phyloP scores from a whole-genome alignment of 2,113 vertebrate species.

The Candoia aspera region DNA sequence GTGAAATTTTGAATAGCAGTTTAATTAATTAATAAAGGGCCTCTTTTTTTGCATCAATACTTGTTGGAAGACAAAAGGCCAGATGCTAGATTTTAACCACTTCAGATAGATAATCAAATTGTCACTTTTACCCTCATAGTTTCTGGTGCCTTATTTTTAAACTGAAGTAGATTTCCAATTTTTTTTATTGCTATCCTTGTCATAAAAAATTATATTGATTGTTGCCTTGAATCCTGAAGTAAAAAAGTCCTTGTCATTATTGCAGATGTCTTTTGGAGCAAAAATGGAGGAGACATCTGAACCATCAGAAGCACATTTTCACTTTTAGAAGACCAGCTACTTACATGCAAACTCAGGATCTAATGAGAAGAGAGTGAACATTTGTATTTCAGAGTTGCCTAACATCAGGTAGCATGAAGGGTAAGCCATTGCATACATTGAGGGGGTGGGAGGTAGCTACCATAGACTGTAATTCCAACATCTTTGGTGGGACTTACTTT shows the following conservation, averaged over 20 bases:
- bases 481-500: not conserved
- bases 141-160: conserved; percentile 61
- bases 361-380: conserved; percentile 55
- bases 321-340: conserved; percentile 56
- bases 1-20: not conserved
- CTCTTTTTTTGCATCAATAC: not conserved
- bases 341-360: conserved; percentile 56
- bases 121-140: conserved; percentile 40
- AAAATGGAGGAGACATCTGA: conserved; percentile 35
- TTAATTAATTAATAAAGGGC: conserved; percentile 7
- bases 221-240: conserved; percentile 45
- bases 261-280: conserved; percentile 56
- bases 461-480: not conserved
- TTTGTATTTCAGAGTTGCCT: conserved; percentile 63
- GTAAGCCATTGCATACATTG: conserved; percentile 54
- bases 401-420: conserved; percentile 66
- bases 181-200: conserved; percentile 8
- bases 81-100: not conserved
- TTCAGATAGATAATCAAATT: conserved; percentile 33
- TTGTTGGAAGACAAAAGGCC: conserved; percentile 23
- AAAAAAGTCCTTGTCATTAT: conserved; percentile 60
- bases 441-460: conserved; percentile 21
- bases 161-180: not conserved
- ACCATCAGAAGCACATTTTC: conserved; percentile 39
- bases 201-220: conserved; percentile 25